These are phyloP conservation scores for Anser brachyrhynchus DNA, from an alignment of 2,113 vertebrate species.

Conservation along the genomic window DNA sequence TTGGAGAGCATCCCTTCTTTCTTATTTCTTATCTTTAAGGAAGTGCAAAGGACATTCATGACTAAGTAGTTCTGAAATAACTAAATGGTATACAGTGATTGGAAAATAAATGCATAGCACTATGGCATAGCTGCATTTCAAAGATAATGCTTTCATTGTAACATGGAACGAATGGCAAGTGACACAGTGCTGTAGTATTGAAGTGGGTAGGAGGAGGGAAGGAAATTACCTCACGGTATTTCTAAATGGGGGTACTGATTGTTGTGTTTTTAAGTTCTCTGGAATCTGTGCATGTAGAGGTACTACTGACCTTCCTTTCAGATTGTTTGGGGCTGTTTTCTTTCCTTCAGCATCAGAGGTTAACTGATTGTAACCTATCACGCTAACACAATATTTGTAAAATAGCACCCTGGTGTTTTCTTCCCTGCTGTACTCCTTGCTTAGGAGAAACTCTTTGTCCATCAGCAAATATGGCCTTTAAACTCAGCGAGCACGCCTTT, in stretches of 20 bases:
- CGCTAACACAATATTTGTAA: neutral
- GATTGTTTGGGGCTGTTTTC: neutral
- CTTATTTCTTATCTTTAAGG: neutral
- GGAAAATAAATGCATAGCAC: neutral
- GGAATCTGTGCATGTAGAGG: neutral
- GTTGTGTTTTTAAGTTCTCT: neutral
- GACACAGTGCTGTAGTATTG: neutral
- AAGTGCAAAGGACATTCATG: neutral
- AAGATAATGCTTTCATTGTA: neutral
- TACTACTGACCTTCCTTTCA: neutral
- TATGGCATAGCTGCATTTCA: neutral
- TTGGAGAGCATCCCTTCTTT: neutral
- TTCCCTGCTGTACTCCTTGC: rapidly evolving
- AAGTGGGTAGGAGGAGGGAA: neutral
- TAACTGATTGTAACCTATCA: neutral
- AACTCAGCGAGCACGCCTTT: neutral
- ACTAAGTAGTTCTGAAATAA: neutral
- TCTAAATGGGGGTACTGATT: neutral
- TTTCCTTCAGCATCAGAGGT: neutral
- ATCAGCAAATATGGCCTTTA: neutral
- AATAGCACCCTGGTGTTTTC: neutral
- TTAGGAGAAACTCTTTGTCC: neutral
- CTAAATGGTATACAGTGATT: neutral
- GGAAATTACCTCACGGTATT: neutral
- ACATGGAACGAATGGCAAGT: neutral